phyloP scores from a whole-genome alignment of 64 coral and sea anemone species.

The Trachythela sp. region DNA sequence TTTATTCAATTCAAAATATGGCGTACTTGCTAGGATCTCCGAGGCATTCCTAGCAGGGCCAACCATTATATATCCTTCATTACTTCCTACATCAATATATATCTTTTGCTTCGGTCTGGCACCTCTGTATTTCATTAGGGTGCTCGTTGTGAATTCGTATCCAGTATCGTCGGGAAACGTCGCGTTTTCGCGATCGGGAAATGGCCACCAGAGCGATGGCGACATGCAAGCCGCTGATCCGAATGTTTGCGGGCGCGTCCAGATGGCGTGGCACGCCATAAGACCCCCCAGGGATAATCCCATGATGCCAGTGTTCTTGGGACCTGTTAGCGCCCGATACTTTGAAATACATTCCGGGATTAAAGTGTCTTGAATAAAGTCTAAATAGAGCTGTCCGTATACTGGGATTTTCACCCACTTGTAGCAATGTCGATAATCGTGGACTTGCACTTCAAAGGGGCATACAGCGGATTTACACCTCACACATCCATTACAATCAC shows the following conservation, averaged over 20 bases:
- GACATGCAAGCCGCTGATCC: slow-evolving; percentile 45
- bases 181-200: slow-evolving; percentile 5
- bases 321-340: slow-evolving; percentile 6
- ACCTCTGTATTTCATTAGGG: slow-evolving; percentile 21
- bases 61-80: slow-evolving; percentile 29
- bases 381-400: slow-evolving; percentile 37
- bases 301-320: slow-evolving; percentile 45
- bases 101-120: slow-evolving; percentile 33
- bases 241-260: slow-evolving; percentile 49
- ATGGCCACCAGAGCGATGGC: slow-evolving; percentile 50
- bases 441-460: neutral
- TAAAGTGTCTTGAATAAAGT: slow-evolving; percentile 44
- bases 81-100: slow-evolving; percentile 53
- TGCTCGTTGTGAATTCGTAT: slow-evolving; percentile 46
- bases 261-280: slow-evolving; percentile 49
- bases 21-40: slow-evolving; percentile 32
- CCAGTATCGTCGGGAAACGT: neutral
- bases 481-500: slow-evolving; percentile 1
- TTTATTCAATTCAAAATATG: slow-evolving; percentile 46
- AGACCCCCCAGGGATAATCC: slow-evolving; percentile 50
- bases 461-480: neutral
- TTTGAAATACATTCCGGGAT: neutral
- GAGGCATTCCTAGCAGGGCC: slow-evolving; percentile 35
- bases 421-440: slow-evolving; percentile 11
- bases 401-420: neutral